A percentile compares a stretch with the other conserved stretches of the same genome.
These are phyloP conservation scores for Redunca redunca DNA, from an alignment of 2,113 vertebrate genomes.

Conservation along the genomic window DNA sequence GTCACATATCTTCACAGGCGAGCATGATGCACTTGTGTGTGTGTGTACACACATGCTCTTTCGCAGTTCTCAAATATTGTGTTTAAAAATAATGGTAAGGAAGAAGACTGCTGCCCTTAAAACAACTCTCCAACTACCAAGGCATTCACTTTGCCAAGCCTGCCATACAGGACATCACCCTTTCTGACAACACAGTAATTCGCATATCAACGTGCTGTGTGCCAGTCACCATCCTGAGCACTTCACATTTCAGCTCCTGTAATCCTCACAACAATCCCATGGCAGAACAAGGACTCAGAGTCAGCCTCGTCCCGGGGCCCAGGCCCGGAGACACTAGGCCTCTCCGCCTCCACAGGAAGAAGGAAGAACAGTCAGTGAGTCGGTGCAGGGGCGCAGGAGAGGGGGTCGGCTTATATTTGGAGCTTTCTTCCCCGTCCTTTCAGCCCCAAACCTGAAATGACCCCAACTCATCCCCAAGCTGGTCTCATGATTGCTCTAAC, in stretches of 20 bases:
- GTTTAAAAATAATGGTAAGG: neutral
- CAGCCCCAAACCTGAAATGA: neutral
- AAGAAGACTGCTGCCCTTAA: neutral
- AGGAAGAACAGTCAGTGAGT: neutral
- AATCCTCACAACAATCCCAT: neutral
- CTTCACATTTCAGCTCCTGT: neutral
- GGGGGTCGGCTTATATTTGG: accelerated
- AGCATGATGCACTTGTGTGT: accelerated
- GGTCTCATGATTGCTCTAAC: neutral
- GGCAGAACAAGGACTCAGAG: neutral
- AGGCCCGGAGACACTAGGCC: neutral
- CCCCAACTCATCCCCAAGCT: neutral
- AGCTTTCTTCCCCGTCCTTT: neutral
- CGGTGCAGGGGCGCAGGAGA: accelerated
- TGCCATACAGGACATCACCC: no score
- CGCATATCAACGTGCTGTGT: accelerated
- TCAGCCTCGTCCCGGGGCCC: neutral
- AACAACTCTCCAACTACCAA: neutral
- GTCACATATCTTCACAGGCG: accelerated
- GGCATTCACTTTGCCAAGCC: neutral
- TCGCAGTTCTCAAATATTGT: neutral
- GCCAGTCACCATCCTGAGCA: neutral
- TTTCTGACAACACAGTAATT: neutral
- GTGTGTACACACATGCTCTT: neutral
- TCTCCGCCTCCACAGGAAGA: neutral